Evolutionary conservation across 2,113 vertebrate genomes (phyloP).

Genomic region (Cyprinus carpio): DNA sequence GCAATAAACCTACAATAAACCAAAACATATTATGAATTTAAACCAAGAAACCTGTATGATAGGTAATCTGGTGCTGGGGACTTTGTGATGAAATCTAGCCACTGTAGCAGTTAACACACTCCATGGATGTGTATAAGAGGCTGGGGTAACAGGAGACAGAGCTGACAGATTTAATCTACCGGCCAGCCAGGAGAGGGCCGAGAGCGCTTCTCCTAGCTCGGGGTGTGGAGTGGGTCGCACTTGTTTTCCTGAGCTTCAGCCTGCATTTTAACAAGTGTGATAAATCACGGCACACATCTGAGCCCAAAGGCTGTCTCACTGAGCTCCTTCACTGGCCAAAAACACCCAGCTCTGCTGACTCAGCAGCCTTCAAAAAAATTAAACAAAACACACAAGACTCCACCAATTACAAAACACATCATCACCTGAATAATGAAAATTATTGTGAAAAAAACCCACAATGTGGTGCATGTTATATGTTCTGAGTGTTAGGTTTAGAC

Average conservation of each 20-base stretch:
- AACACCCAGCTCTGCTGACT: conserved; percentile 54
- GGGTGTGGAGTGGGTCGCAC: conserved; percentile 38
- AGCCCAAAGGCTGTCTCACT: conserved; percentile 42
- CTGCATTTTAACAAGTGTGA: conserved; percentile 74
- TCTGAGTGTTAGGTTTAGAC: neutral
- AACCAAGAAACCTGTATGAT: conserved; percentile 1
- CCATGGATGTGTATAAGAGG: conserved; percentile 26
- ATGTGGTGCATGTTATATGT: neutral
- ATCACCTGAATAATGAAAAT: conserved; percentile 44
- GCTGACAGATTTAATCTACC: conserved; percentile 54
- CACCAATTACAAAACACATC: conserved; percentile 24
- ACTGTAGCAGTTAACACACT: neutral
- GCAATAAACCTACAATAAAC: neutral
- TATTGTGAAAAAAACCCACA: neutral
- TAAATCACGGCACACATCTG: conserved; percentile 69
- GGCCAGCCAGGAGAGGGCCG: conserved; percentile 41
- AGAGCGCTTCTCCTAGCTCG: conserved; percentile 41
- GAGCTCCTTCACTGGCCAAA: conserved; percentile 46
- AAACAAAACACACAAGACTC: conserved; percentile 52
- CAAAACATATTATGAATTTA: neutral
- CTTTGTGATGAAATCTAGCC: conserved; percentile 25
- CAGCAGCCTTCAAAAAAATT: conserved; percentile 59
- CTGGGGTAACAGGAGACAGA: conserved; percentile 1
- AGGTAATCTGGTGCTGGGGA: neutral
- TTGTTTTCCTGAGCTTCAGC: conserved; percentile 65